Base-by-base conservation (phyloP, 2,113 vertebrate genomes). In the Meleagris gallopavo region DNA sequence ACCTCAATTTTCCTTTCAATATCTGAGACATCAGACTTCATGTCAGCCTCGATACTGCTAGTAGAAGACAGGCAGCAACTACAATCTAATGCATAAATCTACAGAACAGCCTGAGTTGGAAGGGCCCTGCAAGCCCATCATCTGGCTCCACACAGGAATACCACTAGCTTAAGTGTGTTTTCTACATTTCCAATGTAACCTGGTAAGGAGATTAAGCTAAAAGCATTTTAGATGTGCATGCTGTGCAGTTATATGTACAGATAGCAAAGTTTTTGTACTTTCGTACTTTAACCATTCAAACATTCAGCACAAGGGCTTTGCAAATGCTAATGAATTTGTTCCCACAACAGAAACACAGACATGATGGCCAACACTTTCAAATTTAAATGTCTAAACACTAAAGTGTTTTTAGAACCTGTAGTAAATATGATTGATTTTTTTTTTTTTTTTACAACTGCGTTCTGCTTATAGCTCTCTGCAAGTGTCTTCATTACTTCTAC, bases 341-440 rank as follows among this genome's bases (percentile, higher is more conserved):
- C 67, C 73, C 65, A 57, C 40, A 66, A 64, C 70, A 83, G 83
- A 90, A 52, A 22, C n/a, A 21, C 32, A 54, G 18, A 54, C 21
- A 45, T 14, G 41, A 22, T 40, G 65, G 74, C 81, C 86, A 92
- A 57, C 1, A 1, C 61, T 93, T 90, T 82, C 78, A 89, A 32
- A 79, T 84, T 61, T 75, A 83, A 90, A 22, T 80, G n/a, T 81
- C 43, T 86, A 50, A 73, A 90, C 95, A 90, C 74, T 17, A 10
- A 92, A 95, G 84, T 66, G 58, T 19, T 90, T 95, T 94, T 80
- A 89, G 78, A 90, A 66, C 34, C n/a, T 25, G 2, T 75, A 48
- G 70, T 85, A 67, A 91, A 92, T 87, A 61, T 52, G 16, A 90
- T 70, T 62, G 21, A n/a, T 73, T 83, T 95, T 93, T 95, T 54